A percentile compares a stretch with the other conserved stretches of the same genome.
Evolutionary conservation across 2,888 invertebrate genomes (phyloP).

Genomic region (Seira ritae): DNA sequence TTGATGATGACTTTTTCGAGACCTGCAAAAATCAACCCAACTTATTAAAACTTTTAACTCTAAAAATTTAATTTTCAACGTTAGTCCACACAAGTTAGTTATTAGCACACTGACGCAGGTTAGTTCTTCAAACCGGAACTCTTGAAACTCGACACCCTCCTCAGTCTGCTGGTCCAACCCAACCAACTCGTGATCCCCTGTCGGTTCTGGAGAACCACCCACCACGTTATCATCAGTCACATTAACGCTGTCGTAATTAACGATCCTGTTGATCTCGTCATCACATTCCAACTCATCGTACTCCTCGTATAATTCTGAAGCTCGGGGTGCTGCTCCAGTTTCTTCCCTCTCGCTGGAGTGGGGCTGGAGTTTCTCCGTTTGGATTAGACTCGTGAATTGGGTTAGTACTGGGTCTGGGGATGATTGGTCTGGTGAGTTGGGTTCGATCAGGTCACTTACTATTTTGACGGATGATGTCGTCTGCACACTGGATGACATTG

Average conservation of each 20-base stretch:
- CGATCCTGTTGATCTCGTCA: constrained; percentile 38
- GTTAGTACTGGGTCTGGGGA: constrained; percentile 10
- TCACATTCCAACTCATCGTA: constrained; percentile 22
- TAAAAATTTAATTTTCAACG: neutral
- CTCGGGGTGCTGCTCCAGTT: neutral
- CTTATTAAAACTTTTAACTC: constrained; percentile 27
- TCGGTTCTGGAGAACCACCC: constrained; percentile 28
- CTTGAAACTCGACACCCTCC: constrained; percentile 43
- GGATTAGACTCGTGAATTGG: constrained; percentile 51
- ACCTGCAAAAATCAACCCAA: neutral
- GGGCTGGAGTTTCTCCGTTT: constrained; percentile 33
- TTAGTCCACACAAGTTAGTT: too few species aligned
- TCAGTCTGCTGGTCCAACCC: neutral
- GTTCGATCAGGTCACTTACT: neutral
- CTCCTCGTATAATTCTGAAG: neutral
- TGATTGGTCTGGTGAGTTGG: neutral
- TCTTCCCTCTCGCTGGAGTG: neutral
- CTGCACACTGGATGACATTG: neutral
- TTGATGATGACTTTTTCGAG: constrained; percentile 39
- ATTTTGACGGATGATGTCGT: neutral
- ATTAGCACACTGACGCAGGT: neutral
- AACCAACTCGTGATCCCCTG: constrained; percentile 32
- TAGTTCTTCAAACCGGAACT: constrained; percentile 35
- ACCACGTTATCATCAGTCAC: neutral
- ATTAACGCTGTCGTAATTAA: neutral